Conservation (phyloP, 1,140 invertebrate genomes). For the Oreohelix idahoensis region DNA sequence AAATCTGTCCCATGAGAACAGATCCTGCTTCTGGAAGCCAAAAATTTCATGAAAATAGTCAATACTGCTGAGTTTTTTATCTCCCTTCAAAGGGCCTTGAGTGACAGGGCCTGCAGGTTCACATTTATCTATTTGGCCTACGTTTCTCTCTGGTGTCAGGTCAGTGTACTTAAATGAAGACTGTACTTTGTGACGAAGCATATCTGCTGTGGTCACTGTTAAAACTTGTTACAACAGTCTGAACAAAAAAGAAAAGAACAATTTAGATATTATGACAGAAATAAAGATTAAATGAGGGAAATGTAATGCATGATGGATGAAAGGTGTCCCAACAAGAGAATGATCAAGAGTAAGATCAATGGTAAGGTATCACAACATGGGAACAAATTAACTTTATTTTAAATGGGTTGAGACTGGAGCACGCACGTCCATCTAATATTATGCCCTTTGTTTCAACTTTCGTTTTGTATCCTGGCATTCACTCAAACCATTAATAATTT, state of each 20-base stretch:
- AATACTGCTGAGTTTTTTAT: background rate
- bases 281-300: too few species aligned
- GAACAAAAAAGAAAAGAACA: background rate
- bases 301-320: too few species aligned
- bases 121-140: background rate
- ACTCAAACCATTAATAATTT: too few species aligned
- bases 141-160: background rate
- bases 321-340: too few species aligned
- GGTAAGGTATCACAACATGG: too few species aligned
- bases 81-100: background rate
- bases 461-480: too few species aligned
- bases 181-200: background rate
- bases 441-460: too few species aligned
- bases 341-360: too few species aligned
- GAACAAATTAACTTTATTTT: too few species aligned
- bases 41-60: conserved; percentile 50
- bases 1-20: conserved; percentile 66
- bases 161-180: background rate
- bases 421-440: too few species aligned
- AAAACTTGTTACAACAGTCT: background rate
- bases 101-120: background rate
- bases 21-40: conserved; percentile 60
- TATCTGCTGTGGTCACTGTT: background rate
- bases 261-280: too few species aligned
- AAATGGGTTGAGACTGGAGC: too few species aligned